A percentile compares a stretch with the other conserved stretches of the same genome.
Conservation (phyloP, 2,113 vertebrate genomes). For the Gambusia holbrooki region DNA sequence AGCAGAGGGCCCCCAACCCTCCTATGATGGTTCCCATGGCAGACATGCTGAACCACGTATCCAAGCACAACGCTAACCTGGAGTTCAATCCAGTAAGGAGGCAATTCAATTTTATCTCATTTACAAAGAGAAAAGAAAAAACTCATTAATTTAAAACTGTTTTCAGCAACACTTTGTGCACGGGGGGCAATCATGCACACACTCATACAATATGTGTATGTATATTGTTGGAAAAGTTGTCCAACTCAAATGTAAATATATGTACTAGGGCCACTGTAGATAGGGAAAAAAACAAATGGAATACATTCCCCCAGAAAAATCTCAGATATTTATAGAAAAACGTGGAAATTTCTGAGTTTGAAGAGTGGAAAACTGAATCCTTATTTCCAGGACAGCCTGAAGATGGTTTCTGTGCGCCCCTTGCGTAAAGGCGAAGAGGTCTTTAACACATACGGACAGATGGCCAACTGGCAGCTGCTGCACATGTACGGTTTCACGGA, state of each 20-base stretch:
- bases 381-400: constrained; percentile 82
- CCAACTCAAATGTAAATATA: no score
- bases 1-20: constrained; percentile 83
- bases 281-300: no score
- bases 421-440: constrained; percentile 87
- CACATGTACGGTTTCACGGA: constrained; percentile 96
- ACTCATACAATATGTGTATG: not conserved
- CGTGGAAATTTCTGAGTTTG: no score
- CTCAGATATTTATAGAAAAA: no score
- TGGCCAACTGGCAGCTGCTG: constrained; percentile 96
- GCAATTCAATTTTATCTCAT: not conserved
- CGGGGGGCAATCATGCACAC: no score
- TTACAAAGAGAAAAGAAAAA: not conserved
- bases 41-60: constrained; percentile 92
- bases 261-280: no score
- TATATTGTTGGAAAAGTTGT: no score
- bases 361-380: no score
- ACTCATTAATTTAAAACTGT: not conserved
- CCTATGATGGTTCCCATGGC: constrained; percentile 97
- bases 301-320: no score
- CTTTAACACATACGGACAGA: constrained; percentile 94
- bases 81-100: constrained; percentile 87
- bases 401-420: constrained; percentile 85
- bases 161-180: not conserved
- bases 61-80: constrained; percentile 91